Percentiles rank a stretch among this genome's conserved stretches.
Conservation (phyloP, 2,888 invertebrate genomes). For the Blastobasis lacticolella region DNA sequence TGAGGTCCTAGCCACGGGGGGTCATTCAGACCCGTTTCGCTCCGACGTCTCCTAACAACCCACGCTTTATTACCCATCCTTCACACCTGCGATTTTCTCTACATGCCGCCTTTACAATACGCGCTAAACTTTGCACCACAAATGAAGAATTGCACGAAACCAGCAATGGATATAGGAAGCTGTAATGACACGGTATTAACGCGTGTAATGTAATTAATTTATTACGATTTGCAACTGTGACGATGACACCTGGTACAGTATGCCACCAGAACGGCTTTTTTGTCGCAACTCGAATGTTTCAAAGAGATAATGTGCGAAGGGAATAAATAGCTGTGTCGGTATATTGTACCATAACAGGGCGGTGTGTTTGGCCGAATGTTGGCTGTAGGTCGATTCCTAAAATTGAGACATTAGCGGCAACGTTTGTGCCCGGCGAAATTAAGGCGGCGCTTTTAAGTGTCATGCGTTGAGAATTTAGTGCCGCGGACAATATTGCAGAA, state of each 20-base stretch:
- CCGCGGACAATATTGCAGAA: slow-evolving; percentile 1
- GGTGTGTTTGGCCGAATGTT: slow-evolving; percentile 50
- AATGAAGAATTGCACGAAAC: not conserved
- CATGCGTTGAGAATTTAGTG: slow-evolving; percentile 36
- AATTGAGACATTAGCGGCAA: slow-evolving; percentile 63
- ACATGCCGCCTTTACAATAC: too few species aligned
- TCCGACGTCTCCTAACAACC: slow-evolving; percentile 40
- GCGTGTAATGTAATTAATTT: slow-evolving; percentile 64
- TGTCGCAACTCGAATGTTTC: too few species aligned
- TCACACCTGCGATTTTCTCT: too few species aligned
- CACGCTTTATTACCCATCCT: not conserved
- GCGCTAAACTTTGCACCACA: too few species aligned
- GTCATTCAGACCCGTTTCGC: slow-evolving; percentile 41
- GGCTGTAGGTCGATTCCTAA: slow-evolving; percentile 58
- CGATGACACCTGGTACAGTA: slow-evolving; percentile 8
- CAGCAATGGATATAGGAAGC: not conserved
- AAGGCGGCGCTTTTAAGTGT: slow-evolving; percentile 50
- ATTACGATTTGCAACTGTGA: slow-evolving; percentile 42
- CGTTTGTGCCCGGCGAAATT: slow-evolving; percentile 32
- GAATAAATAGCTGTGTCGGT: not conserved
- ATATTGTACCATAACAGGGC: slow-evolving; percentile 41
- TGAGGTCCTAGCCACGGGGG: slow-evolving; percentile 61
- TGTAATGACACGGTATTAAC: not conserved
- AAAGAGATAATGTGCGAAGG: not conserved
- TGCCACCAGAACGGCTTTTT: not conserved